Conservation (phyloP, 64 coral and sea anemone species). For the Pachyseris speciosa region DNA sequence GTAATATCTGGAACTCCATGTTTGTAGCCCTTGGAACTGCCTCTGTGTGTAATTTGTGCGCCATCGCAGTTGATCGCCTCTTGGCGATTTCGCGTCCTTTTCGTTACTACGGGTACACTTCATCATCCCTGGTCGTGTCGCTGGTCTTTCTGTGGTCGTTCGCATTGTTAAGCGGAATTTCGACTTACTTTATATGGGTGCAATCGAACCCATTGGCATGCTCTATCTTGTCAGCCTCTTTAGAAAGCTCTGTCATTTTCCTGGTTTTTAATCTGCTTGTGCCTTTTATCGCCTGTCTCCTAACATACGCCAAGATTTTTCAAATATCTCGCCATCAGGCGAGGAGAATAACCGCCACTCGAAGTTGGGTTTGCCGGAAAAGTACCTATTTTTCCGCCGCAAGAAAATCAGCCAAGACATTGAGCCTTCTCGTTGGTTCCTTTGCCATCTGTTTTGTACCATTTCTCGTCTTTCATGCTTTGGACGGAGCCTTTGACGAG, state of each 20-base stretch:
- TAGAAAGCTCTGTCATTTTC: neutral
- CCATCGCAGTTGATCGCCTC: constrained; percentile 33
- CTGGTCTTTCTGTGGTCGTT: constrained; percentile 18
- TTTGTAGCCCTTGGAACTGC: constrained; percentile 29
- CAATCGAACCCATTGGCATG: neutral
- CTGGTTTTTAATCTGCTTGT: constrained; percentile 13
- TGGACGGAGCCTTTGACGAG: neutral
- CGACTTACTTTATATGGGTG: neutral
- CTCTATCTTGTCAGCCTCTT: neutral
- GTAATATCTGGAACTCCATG: constrained; percentile 42
- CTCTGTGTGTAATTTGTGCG: constrained; percentile 22
- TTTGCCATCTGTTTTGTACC: constrained; percentile 36
- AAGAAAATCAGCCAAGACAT: constrained; percentile 52
- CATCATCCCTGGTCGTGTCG: neutral
- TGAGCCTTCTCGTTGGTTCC: constrained; percentile 29
- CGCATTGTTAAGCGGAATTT: constrained; percentile 1
- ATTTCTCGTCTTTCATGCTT: constrained; percentile 19
- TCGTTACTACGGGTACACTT: neutral
- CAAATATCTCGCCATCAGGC: constrained; percentile 36
- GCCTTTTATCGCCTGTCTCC: constrained; percentile 22
- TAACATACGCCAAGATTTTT: constrained; percentile 20
- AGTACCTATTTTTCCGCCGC: neutral
- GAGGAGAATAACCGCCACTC: neutral
- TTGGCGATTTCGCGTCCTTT: constrained; percentile 30
- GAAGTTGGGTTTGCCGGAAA: neutral